Conservation (phyloP, 1,140 invertebrate genomes). For the Apis dorsata region DNA sequence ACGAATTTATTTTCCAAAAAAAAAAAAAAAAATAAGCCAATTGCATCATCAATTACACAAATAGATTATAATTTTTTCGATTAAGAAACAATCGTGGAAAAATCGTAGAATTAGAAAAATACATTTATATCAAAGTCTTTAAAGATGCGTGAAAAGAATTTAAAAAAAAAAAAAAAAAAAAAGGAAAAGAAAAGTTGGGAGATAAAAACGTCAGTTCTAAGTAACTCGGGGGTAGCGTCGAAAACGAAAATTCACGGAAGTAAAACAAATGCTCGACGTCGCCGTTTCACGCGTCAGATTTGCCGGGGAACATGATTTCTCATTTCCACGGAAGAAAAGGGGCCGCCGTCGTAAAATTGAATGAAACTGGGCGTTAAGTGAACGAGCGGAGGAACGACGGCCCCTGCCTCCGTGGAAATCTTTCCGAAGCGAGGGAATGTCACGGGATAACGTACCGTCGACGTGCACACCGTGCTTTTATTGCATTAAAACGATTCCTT, state of each 20-base stretch:
- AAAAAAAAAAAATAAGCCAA: too few species aligned
- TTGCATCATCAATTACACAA: too few species aligned
- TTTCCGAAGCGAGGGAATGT: conserved; percentile 45
- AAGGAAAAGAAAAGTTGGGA: background rate
- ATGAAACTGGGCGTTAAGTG: conserved; percentile 61
- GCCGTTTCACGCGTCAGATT: conserved; percentile 43
- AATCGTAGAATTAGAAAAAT: too few species aligned
- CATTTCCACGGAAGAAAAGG: conserved; percentile 10
- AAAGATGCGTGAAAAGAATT: background rate
- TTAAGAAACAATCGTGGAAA: too few species aligned
- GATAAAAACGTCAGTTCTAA: background rate
- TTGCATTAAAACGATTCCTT: conserved; percentile 59
- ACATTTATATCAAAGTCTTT: background rate
- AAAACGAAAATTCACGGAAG: background rate
- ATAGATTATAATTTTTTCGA: too few species aligned
- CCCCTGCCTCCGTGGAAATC: conserved; percentile 41
- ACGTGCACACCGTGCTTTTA: conserved; percentile 48
- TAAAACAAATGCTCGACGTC: conserved; percentile 2
- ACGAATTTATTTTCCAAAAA: too few species aligned
- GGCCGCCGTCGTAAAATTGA: conserved; percentile 44
- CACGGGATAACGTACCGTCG: conserved; percentile 44
- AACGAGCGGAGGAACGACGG: conserved; percentile 47
- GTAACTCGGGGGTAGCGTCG: background rate
- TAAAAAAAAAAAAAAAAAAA: background rate
- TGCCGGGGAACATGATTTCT: conserved; percentile 26